Percentiles rank a stretch among this genome's conserved stretches.
Conservation (phyloP, 2,797 vertebrate genomes). For the Chaetodon trifasciatus region DNA sequence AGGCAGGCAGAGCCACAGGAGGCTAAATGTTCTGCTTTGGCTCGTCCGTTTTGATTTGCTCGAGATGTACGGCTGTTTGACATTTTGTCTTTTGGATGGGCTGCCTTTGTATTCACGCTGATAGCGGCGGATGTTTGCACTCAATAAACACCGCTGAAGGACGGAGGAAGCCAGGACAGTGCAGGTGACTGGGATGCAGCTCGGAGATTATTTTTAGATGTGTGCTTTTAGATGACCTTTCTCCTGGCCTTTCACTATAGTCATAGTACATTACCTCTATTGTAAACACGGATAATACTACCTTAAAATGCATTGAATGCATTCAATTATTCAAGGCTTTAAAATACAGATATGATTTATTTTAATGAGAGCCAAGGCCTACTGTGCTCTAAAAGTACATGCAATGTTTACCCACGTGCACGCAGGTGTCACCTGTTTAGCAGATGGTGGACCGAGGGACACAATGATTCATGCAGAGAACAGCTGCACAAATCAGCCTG, state of each 20-base stretch:
- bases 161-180: conserved; percentile 1
- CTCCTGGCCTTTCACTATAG: neutral
- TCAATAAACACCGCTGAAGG: conserved; percentile 33
- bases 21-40: conserved; percentile 76
- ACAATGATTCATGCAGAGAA: conserved; percentile 37
- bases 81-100: conserved; percentile 68
- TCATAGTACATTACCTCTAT: neutral
- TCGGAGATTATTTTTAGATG: conserved; percentile 31
- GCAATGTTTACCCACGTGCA: conserved; percentile 22
- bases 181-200: conserved; percentile 6
- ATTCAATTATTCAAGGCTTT: neutral
- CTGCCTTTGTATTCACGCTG: conserved; percentile 51
- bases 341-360: neutral
- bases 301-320: neutral
- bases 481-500: conserved; percentile 17
- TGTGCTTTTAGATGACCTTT: conserved; percentile 32
- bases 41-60: conserved; percentile 81
- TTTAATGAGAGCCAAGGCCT: neutral
- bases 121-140: conserved; percentile 48
- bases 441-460: conserved; percentile 51
- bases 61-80: conserved; percentile 68
- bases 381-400: conserved; percentile 29
- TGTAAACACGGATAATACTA: neutral
- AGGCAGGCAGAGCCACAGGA: conserved; percentile 74
- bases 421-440: conserved; percentile 48